Evolutionary conservation across 2,113 vertebrate genomes (phyloP), one percentile per base, ranked within the genome.

Genomic region (Trematomus loennbergii): DNA sequence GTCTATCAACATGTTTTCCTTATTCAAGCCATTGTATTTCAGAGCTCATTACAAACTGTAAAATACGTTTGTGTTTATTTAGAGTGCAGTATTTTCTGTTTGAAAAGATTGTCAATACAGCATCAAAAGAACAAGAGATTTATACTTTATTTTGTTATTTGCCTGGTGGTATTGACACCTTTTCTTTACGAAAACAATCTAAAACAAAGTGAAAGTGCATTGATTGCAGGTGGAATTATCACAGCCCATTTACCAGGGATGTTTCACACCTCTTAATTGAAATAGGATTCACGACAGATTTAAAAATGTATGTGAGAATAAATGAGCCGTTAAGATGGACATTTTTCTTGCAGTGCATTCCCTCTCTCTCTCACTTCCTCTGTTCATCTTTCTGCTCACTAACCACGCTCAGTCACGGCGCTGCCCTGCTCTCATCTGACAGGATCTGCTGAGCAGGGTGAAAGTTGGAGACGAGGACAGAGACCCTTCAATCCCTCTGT

Each of bases 301-400:
- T 65, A 66, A 82, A 86, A 78, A 76, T 53, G 43, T 77, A 29
- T 52, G 16, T 53, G 69, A 65, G 55, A 74, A 72, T 57, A 79
- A 80, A 89, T 66, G 81, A 72, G 72, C 79, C 46, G 12, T 77
- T 85, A 46, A 59, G 79, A n/a, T 79, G 79, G 63, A 67, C 57
- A 16, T 82, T 81, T 61, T 75, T 40, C 4, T 40, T 79, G 82
- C 55, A 59, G 57, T 45, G 77, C 48, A 12, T 59, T 69, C 57
- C 22, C 43, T 46, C 36, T 40, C 36, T 57, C 20, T 48, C 58
- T 55, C 69, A 4, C 70, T 40, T 65, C 64, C 67, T 75, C 60
- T 64, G 53, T 73, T 76, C 78, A 46, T 87, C 67, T 82, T 78
- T 88, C 82, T 89, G 88, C 86, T 91, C 76, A 87, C 78, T 88